Evolutionary conservation across 2,888 invertebrate genomes (phyloP), one percentile per base, ranked within the genome.

Genomic region (Reticulitermes lucifugus): DNA sequence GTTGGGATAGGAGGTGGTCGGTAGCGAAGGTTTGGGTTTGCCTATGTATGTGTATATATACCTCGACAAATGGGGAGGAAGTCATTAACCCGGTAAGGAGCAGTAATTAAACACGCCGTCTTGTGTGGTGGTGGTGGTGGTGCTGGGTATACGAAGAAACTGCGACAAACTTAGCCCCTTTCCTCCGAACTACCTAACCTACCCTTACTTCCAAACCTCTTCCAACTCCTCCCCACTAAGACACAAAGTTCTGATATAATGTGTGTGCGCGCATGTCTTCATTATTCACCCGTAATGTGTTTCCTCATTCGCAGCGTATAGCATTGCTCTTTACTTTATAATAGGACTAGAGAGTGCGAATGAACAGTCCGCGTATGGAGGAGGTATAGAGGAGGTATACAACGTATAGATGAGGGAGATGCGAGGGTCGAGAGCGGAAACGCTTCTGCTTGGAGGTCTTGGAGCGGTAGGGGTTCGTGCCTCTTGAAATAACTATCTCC

Each of bases 31-130:
- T 46, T 77, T 43, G n/a, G 46, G n/a, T 5, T 35, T 35, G 2
- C 35, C 46, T 77, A 25, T 65, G 25, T 46, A 77, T 77, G 41
- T 46, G 83, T 70, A 46, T 83, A 71, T 43, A 83, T 46, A 77
- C 77, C 75, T 84, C 85, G 85, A 85, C 85, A 85, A 85, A 85
- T 85, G 85, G 75, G 35, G 83, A 83, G 85, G 85, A 85, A 85
- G 85, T 85, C 83, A 83, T 85, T 85, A 85, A 82, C 83, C 82
- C 82, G 70, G 41, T 81, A 70, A 81, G 81, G 70, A 81, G 81
- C 35, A 77, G 85, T 85, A 85, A 85, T 85, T 85, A 85, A 83
- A 83, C 83, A 85, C 83, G 70, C 70, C 81, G 81, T 81, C 81
- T 77, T 81, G 81, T 60, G 79, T 18, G 18, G 55, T 18, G 55